Base-by-base conservation (phyloP, 2,888 invertebrate genomes). In the Phyllotreta striolata region DNA sequence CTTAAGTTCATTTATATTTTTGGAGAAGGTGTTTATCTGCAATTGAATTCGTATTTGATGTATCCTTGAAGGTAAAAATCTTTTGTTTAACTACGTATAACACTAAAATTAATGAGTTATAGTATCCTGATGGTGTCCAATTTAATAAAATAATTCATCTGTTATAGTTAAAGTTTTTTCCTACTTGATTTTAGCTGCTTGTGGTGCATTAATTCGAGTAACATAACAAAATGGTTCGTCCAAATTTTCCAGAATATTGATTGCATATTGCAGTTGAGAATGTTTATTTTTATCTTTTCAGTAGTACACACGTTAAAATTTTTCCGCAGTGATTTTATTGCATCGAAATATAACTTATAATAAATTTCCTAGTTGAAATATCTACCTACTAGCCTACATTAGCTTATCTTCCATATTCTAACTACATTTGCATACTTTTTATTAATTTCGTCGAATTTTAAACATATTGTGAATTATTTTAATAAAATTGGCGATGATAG, bases 91-190 rank as follows among this genome's bases (percentile, higher is more conserved):
- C 52, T 52, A 52, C 52, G 41, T 55, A 35, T 55, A 52, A 55
- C 39, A 37, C 46, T 43, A 43, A 34, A 54, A 52, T 54, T 47
- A 47, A 55, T 61, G 14, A 64, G 64, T 61, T 64, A 57, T 61
- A 51, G 64, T 56, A 47, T 61, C 57, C 54, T 39, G 57, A 54
- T 41, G 57, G 51, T 4, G 24, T 54, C 12, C n/a, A 38, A 39
- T 14, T 37, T 49, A 35, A 24, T 14, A 39, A 46, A 10, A 37
- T 38, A 38, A 40, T 37, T 9, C 14, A 49, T 49, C 40, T 49
- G 14, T 46, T 13, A 35, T 49, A 49, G 49, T 35, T 49, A 49
- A 49, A 49, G 34, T 49, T 49, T 37, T 49, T 34, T 6, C 8
- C 8, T 7, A 10, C 14, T 44, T 44, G 9, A 44, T 13, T 10